Evolutionary conservation across 2,797 vertebrate genomes (phyloP).

Genomic region (Melopsittacus undulatus): DNA sequence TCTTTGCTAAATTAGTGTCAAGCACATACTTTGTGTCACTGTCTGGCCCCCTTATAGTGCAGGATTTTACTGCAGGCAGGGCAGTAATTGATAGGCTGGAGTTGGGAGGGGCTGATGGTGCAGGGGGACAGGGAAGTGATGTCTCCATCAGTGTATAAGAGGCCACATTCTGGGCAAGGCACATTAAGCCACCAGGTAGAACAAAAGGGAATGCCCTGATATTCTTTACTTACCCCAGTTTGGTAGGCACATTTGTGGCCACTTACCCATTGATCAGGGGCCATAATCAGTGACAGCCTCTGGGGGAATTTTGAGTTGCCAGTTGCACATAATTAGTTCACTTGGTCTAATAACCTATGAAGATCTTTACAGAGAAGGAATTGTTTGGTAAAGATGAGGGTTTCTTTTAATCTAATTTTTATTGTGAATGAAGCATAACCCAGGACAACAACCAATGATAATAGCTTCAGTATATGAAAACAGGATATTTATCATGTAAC

Average conservation of each 20-base stretch:
- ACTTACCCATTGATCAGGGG: not conserved
- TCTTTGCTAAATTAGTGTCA: not conserved
- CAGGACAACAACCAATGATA: not conserved
- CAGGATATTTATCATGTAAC: not conserved
- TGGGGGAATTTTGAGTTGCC: not conserved
- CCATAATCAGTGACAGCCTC: not conserved
- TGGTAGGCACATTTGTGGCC: not conserved
- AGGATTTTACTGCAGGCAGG: not conserved
- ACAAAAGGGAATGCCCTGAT: not conserved
- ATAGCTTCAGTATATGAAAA: not conserved
- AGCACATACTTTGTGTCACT: not conserved
- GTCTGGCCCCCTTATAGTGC: not conserved
- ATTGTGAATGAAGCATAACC: not conserved
- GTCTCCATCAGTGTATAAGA: fast-evolving
- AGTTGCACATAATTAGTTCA: not conserved
- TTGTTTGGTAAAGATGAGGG: not conserved
- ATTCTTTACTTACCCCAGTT: not conserved
- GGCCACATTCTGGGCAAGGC: not conserved
- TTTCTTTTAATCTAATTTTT: not conserved
- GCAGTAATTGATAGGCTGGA: not conserved
- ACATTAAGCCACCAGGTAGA: not conserved
- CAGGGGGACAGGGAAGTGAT: not conserved
- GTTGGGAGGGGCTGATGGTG: not conserved
- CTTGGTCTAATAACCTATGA: not conserved
- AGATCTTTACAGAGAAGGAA: not conserved